Evolutionary conservation across 2,888 invertebrate species (phyloP), one percentile per base, ranked within the genome.

Genomic region (Polietes domitor): DNA sequence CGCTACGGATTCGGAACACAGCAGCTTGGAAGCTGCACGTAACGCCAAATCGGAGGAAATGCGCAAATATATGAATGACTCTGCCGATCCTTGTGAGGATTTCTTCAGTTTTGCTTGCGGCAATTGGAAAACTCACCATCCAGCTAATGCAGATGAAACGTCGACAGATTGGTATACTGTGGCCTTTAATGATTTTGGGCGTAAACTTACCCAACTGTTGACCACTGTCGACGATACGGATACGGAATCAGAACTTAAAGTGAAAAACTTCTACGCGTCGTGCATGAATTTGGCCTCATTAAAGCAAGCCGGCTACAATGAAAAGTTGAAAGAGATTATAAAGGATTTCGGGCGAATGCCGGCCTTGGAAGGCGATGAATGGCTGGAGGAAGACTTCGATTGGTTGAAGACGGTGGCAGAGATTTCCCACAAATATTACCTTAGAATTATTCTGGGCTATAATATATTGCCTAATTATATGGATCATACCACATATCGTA

Each of bases 321-420:
- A 19, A 6, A 17, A 63, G 24, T 24, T n/a, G 37, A 26, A 43
- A 5, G n/a, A n/a, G 0, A 28, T 63, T 15, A 17, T 63, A 15
- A 6, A 70, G 15, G 87, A 89, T 24, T 91, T 91, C 47, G 91
- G 91, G n/a, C 77, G 87, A 24, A 91, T 91, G 89, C 91, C 91
- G 0, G 87, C 86, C 2, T 72, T 90, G 2, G 82, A 78, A n/a
- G 88, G 87, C 0, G 74, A 63, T 0, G 63, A 82, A 3, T 92
- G 91, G 91, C 77, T 85, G 10, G 88, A 86, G n/a, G 65, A 79
- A 0, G 72, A 86, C 5, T 92, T 91, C 58, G 89, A 91, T 75
- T 91, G 92, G 91, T 41, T 91, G 17, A 85, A 83, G 2, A 87
- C 89, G 2, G 55, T 87, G 3, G 89, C 86, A 0, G 86, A 86